Conservation (phyloP, 2,888 invertebrate genomes). For the Andrena minutula region DNA sequence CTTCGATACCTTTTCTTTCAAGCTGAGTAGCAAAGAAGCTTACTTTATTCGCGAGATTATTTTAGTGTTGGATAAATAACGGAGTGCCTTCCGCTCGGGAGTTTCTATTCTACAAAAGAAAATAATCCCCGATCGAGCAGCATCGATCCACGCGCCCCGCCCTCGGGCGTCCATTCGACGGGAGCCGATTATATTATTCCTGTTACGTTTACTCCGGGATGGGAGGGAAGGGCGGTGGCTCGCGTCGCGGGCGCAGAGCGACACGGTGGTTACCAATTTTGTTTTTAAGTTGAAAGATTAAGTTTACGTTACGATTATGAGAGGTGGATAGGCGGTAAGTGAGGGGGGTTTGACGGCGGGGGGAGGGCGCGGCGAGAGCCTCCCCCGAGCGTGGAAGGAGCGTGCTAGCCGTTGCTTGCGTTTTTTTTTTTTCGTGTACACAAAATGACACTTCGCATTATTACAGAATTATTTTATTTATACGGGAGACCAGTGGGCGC, state of each 20-base stretch:
- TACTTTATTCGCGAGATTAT: background rate
- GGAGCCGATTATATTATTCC: conserved; percentile 7
- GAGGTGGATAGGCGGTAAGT: conserved; percentile 28
- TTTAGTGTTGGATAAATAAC: background rate
- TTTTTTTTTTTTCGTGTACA: conserved; percentile 47
- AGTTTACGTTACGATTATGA: conserved; percentile 75
- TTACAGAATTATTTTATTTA: conserved; percentile 67
- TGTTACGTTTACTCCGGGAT: conserved; percentile 26
- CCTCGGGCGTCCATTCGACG: conserved; percentile 13
- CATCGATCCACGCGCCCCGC: conserved; percentile 17
- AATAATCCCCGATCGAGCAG: conserved; percentile 4
- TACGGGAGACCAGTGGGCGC: conserved; percentile 48
- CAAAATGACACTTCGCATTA: conserved; percentile 55
- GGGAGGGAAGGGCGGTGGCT: conserved; percentile 56
- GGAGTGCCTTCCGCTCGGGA: background rate
- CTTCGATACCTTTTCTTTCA: background rate
- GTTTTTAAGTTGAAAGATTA: conserved; percentile 76
- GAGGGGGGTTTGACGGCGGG: conserved; percentile 40
- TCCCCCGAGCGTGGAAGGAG: conserved; percentile 29
- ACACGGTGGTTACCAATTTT: conserved; percentile 76
- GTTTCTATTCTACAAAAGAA: background rate
- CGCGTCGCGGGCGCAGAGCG: conserved; percentile 59
- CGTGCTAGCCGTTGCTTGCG: conserved; percentile 26
- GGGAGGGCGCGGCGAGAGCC: conserved; percentile 15
- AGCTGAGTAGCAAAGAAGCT: background rate